Conservation (phyloP, 2,113 vertebrate genomes). For the Hydrolagus affinis region DNA sequence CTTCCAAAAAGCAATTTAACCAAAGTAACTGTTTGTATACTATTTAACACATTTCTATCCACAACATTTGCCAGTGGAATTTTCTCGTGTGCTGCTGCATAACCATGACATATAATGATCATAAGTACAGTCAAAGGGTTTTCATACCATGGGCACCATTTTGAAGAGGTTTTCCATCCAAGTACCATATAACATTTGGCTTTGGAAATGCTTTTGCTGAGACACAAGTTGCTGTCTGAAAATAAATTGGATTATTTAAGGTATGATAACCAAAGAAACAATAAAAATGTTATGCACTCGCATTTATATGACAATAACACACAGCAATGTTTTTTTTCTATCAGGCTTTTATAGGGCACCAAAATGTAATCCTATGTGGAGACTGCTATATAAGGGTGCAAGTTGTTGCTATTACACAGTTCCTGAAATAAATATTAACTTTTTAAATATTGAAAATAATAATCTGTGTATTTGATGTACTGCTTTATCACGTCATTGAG, state of each 20-base stretch:
- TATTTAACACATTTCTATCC: too few species aligned
- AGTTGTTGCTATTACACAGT: too few species aligned
- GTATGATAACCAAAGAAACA: background rate
- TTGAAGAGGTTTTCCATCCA: constrained; percentile 13
- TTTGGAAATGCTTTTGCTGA: constrained; percentile 4
- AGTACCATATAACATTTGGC: constrained; percentile 12
- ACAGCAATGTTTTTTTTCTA: background rate
- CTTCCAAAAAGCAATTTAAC: too few species aligned
- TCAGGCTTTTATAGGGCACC: background rate
- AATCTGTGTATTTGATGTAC: too few species aligned
- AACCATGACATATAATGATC: background rate
- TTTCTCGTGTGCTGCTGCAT: background rate
- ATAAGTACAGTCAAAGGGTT: background rate
- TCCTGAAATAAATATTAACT: too few species aligned
- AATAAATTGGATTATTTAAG: background rate
- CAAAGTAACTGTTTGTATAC: too few species aligned
- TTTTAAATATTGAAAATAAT: too few species aligned
- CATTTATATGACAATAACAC: background rate
- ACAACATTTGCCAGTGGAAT: too few species aligned
- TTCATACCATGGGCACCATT: constrained; percentile 18
- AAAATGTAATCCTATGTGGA: too few species aligned
- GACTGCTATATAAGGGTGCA: too few species aligned
- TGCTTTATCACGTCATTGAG: too few species aligned
- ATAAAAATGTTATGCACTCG: too few species aligned
- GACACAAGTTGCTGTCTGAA: constrained; percentile 20